Evolutionary conservation across 1,140 invertebrate genomes (phyloP), one percentile per base, ranked within the genome.

Genomic region (Drosophila aff.): DNA sequence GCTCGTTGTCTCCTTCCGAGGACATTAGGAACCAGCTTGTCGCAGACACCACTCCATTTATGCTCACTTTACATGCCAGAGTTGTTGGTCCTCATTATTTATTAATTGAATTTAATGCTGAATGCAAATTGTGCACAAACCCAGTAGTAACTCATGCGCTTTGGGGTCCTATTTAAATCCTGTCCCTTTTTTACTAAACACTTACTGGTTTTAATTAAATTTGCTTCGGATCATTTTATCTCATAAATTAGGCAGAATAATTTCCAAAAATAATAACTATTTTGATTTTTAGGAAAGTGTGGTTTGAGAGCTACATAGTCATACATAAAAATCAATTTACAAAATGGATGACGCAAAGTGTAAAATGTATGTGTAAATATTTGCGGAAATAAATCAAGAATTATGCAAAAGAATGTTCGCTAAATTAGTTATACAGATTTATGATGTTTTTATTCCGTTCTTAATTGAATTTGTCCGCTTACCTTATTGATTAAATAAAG

Each of bases 101-200:
- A 79, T 72, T 79, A 79, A 79, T 72, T 65, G 53, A 60, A 79
- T 72, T 41, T 65, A 65, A 72, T 79, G 66, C 62, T 38, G 47
- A 55, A 57, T 79, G 75, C 64, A 68, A 64, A 77, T 52, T 63
- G 52, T 28, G 49, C 31, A 58, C 53, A 43, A 50, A 13, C 11
- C 59, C 61, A 23, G 52, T 33, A 55, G 52, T 33, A 33, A 47
- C 38, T 23, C 40, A 28, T 31, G 18, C 26, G 40, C 43, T 33
- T 11, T 16, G 26, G 26, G 26, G 4, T 28, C 26, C 26, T 28
- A 28, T 28, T 28, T 28, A 28, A 28, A 28, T 28, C 26, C 4
- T 28, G 26, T 28, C 26, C 26, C 26, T 28, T 28, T 46, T 68
- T 44, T 23, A 23, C 26, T 38, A 38, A 68, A 18, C 38, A 46